A percentile compares a stretch with the other conserved stretches of the same genome.
Conservation (phyloP, 2,797 vertebrate species). For the Echiichthys vipera region DNA sequence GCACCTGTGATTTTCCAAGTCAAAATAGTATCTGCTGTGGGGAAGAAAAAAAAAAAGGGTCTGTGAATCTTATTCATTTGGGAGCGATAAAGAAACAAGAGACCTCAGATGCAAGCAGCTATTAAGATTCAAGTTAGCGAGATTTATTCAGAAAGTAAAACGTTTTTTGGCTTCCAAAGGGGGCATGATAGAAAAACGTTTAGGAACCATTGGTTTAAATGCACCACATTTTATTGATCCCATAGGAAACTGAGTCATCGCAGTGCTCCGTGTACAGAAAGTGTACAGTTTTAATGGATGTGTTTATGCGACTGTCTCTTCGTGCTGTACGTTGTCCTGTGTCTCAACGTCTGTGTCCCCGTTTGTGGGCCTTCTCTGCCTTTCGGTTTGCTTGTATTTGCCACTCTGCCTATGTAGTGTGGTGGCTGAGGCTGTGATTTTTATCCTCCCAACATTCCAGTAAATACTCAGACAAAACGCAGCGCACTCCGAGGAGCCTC, state of each 20-base stretch:
- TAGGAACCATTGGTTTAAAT: neutral
- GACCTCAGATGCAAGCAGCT: neutral
- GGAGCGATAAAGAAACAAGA: neutral
- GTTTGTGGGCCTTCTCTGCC: constrained; percentile 47
- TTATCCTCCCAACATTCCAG: constrained; percentile 79
- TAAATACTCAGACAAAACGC: constrained; percentile 79
- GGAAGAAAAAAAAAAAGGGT: neutral
- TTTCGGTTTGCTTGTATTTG: constrained; percentile 54
- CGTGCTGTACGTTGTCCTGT: neutral
- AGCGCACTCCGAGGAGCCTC: constrained; percentile 65
- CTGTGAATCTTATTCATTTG: neutral
- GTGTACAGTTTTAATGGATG: neutral
- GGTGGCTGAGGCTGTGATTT: constrained; percentile 70
- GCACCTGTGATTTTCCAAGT: constrained; percentile 4
- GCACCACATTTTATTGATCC: neutral
- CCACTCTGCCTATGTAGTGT: constrained; percentile 49
- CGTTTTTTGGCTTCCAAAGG: neutral
- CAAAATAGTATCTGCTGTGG: constrained; percentile 6
- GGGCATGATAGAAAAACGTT: neutral
- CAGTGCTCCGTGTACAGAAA: neutral
- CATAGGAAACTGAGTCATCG: neutral
- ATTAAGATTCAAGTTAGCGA: neutral
- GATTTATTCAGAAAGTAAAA: neutral
- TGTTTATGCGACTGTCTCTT: constrained; percentile 4
- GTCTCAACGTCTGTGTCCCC: constrained; percentile 11